These are phyloP conservation scores for Danaus chrysippus DNA, from an alignment of 2,888 invertebrate genomes.

Conservation along the genomic window DNA sequence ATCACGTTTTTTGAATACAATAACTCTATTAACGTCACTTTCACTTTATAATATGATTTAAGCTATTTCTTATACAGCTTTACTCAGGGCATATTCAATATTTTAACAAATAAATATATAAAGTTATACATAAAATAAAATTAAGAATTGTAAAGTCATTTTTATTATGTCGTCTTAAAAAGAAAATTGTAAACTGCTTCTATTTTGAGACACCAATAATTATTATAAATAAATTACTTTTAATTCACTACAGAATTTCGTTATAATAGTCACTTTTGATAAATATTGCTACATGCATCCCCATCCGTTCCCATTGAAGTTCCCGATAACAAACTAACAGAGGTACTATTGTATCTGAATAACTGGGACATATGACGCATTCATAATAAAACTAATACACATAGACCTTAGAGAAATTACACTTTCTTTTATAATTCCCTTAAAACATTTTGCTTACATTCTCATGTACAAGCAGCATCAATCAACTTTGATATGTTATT, in stretches of 20 bases:
- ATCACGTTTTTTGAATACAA: too few relatives aligned
- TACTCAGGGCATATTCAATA: too few relatives aligned
- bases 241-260: constrained; percentile 16
- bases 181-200: too few relatives aligned
- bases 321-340: constrained; percentile 36
- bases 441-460: not conserved
- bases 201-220: not conserved
- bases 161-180: too few relatives aligned
- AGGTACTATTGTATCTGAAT: constrained; percentile 34
- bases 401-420: constrained; percentile 9
- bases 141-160: too few relatives aligned
- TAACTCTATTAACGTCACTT: too few relatives aligned
- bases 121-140: too few relatives aligned
- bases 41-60: too few relatives aligned
- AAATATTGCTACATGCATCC: constrained; percentile 30
- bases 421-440: not conserved
- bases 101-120: too few relatives aligned
- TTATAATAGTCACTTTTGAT: constrained; percentile 26
- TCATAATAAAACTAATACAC: constrained; percentile 18
- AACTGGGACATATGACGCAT: constrained; percentile 32
- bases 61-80: too few relatives aligned
- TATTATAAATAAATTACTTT: constrained; percentile 4
- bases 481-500: too few relatives aligned
- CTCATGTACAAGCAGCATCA: too few relatives aligned
- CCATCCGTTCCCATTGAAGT: constrained; percentile 42